Percentiles rank a stretch among this genome's conserved stretches.
phyloP scores from a whole-genome alignment of 1,140 invertebrate species.

The Drosophila tani region DNA sequence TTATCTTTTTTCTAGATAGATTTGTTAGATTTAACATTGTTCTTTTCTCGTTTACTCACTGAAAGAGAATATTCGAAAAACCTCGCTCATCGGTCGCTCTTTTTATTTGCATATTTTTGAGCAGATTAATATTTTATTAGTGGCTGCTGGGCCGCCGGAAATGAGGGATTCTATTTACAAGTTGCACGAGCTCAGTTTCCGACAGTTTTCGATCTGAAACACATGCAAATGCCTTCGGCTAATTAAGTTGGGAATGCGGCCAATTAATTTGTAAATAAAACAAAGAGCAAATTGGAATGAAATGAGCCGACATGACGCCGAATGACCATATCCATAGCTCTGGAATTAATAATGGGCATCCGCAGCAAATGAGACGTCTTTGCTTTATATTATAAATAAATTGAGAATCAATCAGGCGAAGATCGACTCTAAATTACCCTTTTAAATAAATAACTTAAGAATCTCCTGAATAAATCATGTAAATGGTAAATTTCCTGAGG shows the following conservation, averaged over 20 bases:
- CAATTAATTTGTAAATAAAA: constrained; percentile 15
- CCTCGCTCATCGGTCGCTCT: not conserved
- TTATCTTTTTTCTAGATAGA: not conserved
- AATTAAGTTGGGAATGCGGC: constrained; percentile 5
- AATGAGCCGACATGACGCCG: not conserved
- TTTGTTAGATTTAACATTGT: not conserved
- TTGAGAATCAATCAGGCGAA: not conserved
- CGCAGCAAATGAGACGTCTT: not conserved
- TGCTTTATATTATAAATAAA: not conserved
- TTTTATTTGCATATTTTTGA: not conserved
- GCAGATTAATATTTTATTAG: constrained; percentile 13
- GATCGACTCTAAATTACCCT: not conserved
- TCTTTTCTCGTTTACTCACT: not conserved
- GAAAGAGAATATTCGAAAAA: not conserved
- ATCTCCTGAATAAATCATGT: not conserved
- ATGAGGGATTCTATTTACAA: no score
- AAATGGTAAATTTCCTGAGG: no score
- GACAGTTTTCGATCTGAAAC: constrained; percentile 1
- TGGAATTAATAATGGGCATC: constrained; percentile 10
- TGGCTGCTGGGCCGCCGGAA: constrained; percentile 8
- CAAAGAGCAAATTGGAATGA: not conserved
- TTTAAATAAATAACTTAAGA: no score
- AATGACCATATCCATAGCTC: not conserved
- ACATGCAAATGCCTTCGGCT: not conserved
- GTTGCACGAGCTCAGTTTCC: no score